Base-by-base conservation (phyloP, 2,113 vertebrate genomes). In the Struthidea cinerea region DNA sequence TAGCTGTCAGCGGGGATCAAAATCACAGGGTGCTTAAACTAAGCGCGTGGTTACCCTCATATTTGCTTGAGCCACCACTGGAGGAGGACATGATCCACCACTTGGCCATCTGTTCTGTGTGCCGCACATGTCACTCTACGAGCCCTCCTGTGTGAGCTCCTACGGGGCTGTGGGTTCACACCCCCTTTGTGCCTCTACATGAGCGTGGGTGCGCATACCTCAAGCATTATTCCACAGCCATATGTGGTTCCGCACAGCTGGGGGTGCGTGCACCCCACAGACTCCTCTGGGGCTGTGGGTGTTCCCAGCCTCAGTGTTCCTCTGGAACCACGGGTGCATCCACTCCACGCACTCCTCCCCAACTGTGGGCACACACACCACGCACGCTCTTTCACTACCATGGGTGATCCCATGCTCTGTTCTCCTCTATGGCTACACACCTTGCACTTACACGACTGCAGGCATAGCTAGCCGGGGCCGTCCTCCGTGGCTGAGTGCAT, bases 1-100 rank as follows among this genome's bases (percentile, higher is more conserved):
- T 88, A 94, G 93, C 49, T 93, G 89, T 93, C 96, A 96, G 80
- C 87, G 74, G 77, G 78, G 91, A 94, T 94, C 83, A 94, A 57
- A 97, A 95, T 96, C 87, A 92, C 74, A 80, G 87, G 27, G 57
- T 68, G 47, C 52, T 88, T 88, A 92, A 83, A 85, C 61, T 64
- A 63, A 59, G 47, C 6, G 8, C 41, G 18, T 13, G 0, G 64
- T 84, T 86, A 55, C 33, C 77, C 42, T 88, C 76, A 33, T 76
- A 49, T 33, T 89, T 84, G 63, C 71, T 74, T 75, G 88, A 96
- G n/a, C 93, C 76, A 93, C 88, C 93, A 41, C 92, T 90, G 90
- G 93, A 93, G 87, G 47, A 97, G 73, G 96, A 94, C 88, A 71
- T 12, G 88, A 89, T 86, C 93, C 69, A 84, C 52, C 68, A 81